Evolutionary conservation across 1,140 invertebrate species (phyloP), one percentile per base, ranked within the genome.

Genomic region (Littorina saxatilis): DNA sequence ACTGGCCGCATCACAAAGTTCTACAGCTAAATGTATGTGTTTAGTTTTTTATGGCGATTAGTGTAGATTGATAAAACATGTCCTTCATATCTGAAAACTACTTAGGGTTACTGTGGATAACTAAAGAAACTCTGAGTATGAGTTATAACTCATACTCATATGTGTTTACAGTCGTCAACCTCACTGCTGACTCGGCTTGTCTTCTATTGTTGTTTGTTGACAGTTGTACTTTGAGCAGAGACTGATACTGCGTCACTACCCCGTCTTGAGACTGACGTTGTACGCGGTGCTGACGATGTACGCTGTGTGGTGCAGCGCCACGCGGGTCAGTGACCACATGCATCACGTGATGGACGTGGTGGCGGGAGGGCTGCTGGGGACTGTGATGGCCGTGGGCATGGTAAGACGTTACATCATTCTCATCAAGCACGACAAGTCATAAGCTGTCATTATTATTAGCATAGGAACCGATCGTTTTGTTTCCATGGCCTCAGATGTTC

Each of bases 331-430:
- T 20, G 79, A 80, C 55, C 39, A 80, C 70, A 73, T 35, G 23
- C 79, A 80, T 37, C 70, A 73, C 52, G 13, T 32, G 37, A 58
- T 15, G 11, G 79, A 80, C 50, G 79, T 80, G 32, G 40, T 80
- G 13, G 52, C 2, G 23, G 79, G 79, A 7, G 27, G 23, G 0
- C 1, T 61, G 23, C 47, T 80, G 32, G 79, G 79, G 2, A 9
- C 37, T 35, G 0, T 72, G 2, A 20, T 61, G 4, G 79, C 68
- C 15, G 4, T 37, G 29, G 70, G 29, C 7, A 40, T 27, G 52
- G 79, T 80, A 35, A 72, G 79, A 37, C 23, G 23, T 23, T 20
- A 2, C 20, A 43, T 23, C 0, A 0, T 35, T 7, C 39, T 3
- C 23, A 35, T 17, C 32, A 35, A 29, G 37, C 9, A 40, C 0